A percentile compares a stretch with the other conserved stretches of the same genome.
Conservation (phyloP, 2,888 invertebrate genomes). For the Agrochola lychnidis region DNA sequence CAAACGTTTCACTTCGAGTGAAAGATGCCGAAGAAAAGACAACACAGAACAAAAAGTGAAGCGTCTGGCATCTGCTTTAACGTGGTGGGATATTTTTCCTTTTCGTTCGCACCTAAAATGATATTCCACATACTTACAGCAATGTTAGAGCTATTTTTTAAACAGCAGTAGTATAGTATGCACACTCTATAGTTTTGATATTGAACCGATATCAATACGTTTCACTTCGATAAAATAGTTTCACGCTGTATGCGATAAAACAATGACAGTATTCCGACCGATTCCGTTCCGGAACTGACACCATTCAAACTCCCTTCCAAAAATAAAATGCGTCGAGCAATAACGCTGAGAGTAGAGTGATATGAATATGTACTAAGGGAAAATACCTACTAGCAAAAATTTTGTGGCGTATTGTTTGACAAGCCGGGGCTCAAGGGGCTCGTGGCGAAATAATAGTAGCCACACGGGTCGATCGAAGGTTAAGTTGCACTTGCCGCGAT, state of each 20-base stretch:
- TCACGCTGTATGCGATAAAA: constrained; percentile 29
- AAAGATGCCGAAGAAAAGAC: too few relatives aligned
- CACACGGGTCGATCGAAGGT: too few relatives aligned
- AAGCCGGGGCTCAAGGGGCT: too few relatives aligned
- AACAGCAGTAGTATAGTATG: background rate
- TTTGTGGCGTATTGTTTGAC: background rate
- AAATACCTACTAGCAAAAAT: background rate
- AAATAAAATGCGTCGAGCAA: constrained; percentile 38
- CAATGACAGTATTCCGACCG: constrained; percentile 42
- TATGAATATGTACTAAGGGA: background rate
- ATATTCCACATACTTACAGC: too few relatives aligned
- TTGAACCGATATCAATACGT: constrained; percentile 31
- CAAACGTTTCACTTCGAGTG: too few relatives aligned
- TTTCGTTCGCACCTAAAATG: too few relatives aligned
- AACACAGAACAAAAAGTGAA: too few relatives aligned
- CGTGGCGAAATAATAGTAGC: too few relatives aligned
- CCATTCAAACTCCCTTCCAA: constrained; percentile 37
- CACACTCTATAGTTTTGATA: constrained; percentile 2
- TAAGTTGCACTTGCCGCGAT: too few relatives aligned
- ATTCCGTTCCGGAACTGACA: constrained; percentile 39
- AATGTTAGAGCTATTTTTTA: background rate
- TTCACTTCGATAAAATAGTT: constrained; percentile 43
- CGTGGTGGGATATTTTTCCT: too few relatives aligned
- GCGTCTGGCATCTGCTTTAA: too few relatives aligned
- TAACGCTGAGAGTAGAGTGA: constrained; percentile 1